These are phyloP conservation scores for Leptopilina drosophilae DNA, from an alignment of 2,888 invertebrate genomes.

Conservation along the genomic window DNA sequence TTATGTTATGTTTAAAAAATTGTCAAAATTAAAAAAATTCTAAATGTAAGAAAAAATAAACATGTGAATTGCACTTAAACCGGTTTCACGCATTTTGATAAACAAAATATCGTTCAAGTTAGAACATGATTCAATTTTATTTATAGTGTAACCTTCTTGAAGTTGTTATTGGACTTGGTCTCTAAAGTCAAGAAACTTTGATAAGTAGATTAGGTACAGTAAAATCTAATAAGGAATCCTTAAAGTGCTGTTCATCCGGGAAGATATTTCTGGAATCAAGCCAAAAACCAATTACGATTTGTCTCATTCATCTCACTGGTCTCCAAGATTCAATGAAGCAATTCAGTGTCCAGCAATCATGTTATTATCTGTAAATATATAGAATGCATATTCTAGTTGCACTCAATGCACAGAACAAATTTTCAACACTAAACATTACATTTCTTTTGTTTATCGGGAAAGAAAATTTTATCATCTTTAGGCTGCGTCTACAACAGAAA, in stretches of 20 bases:
- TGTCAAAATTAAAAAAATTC: too few species aligned
- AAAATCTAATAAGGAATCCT: conserved; percentile 59
- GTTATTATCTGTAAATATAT: neutral
- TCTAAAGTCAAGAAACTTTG: conserved; percentile 53
- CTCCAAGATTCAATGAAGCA: conserved; percentile 9
- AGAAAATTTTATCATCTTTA: too few species aligned
- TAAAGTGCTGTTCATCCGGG: conserved; percentile 39
- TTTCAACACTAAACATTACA: neutral
- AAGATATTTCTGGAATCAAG: conserved; percentile 27
- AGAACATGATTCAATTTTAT: neutral
- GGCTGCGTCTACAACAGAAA: too few species aligned
- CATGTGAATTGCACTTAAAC: neutral
- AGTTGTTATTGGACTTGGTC: conserved; percentile 49
- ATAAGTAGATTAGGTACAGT: conserved; percentile 58
- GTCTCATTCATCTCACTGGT: conserved; percentile 20
- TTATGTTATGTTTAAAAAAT: too few species aligned
- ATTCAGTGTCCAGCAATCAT: neutral
- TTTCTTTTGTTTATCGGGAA: too few species aligned
- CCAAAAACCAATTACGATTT: conserved; percentile 41
- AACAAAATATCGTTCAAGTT: neutral
- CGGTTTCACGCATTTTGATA: neutral
- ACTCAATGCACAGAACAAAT: neutral
- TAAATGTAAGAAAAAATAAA: neutral
- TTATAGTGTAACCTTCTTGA: conserved; percentile 6
- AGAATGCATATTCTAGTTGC: too few species aligned